Evolutionary conservation across 2,113 vertebrate species (phyloP).

Genomic region (Macrotis lagotis): DNA sequence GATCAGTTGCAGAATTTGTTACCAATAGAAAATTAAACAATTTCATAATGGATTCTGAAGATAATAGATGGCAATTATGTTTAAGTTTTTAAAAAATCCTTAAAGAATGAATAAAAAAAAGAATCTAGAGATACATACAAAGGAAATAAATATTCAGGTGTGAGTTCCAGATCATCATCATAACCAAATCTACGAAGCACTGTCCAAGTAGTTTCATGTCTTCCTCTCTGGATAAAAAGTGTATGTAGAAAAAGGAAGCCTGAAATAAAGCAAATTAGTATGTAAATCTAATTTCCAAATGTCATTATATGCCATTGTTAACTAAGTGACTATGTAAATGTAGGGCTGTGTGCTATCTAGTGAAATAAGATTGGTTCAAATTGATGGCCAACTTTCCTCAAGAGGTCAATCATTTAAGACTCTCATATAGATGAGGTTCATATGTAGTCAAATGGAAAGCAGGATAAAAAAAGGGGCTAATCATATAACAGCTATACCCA

Average conservation of each 20-base stretch:
- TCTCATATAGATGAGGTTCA: not conserved
- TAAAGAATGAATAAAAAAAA: conserved; percentile 45
- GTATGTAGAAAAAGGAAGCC: conserved; percentile 99
- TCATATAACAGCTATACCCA: not conserved
- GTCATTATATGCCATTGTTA: not conserved
- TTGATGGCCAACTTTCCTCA: not conserved
- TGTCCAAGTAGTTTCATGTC: conserved; percentile 99
- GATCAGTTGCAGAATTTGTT: not conserved
- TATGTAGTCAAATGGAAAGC: not conserved
- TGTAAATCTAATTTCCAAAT: conserved; percentile 24
- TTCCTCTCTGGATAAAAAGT: conserved; percentile 97
- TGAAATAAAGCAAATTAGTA: conserved; percentile 79
- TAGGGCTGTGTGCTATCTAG: not conserved
- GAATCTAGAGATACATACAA: conserved; percentile 84
- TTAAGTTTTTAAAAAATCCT: conserved; percentile 15
- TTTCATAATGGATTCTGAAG: not conserved
- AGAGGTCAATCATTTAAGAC: not conserved
- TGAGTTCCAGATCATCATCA: conserved; percentile 96
- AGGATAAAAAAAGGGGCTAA: not conserved
- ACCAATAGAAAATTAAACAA: not conserved
- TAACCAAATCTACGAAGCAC: conserved; percentile 97
- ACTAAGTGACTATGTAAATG: not conserved
- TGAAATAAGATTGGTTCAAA: not conserved
- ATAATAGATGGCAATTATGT: not conserved
- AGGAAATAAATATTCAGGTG: conserved; percentile 96